A percentile compares a stretch with the other conserved stretches of the same genome.
Evolutionary conservation across 1,140 invertebrate genomes (phyloP).

Genomic region (Apocrypta bakeri): DNA sequence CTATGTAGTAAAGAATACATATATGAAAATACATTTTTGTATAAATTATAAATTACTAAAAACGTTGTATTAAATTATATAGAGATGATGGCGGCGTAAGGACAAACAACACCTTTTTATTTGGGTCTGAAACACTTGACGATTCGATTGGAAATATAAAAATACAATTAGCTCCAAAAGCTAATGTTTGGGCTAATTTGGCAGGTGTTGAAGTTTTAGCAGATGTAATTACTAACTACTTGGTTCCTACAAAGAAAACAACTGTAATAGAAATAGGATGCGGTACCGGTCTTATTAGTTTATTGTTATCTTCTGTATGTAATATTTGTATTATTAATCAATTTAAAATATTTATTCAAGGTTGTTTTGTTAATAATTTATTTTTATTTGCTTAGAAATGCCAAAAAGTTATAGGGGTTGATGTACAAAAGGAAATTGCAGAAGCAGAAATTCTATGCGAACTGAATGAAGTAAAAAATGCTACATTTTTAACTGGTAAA

Average conservation of each 20-base stretch:
- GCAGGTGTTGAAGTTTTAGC: slow-evolving; percentile 67
- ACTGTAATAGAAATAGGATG: slow-evolving; percentile 72
- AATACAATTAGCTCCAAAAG: slow-evolving; percentile 70
- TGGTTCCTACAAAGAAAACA: slow-evolving; percentile 61
- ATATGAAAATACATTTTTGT: background rate
- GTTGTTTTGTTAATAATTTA: background rate
- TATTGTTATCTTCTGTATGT: slow-evolving; percentile 69
- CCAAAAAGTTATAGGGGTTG: slow-evolving; percentile 68
- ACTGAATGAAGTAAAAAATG: slow-evolving; percentile 70
- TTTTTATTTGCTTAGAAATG: slow-evolving; percentile 65
- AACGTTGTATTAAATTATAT: slow-evolving; percentile 48
- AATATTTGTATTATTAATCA: background rate
- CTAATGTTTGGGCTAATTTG: slow-evolving; percentile 70
- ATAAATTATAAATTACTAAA: slow-evolving; percentile 26
- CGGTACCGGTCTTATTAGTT: slow-evolving; percentile 68
- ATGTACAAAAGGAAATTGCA: slow-evolving; percentile 69
- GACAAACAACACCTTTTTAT: slow-evolving; percentile 67
- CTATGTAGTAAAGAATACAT: too few relatives aligned
- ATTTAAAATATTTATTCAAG: slow-evolving; percentile 30
- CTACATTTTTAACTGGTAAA: slow-evolving; percentile 67
- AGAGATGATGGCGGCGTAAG: slow-evolving; percentile 60
- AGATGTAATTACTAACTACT: slow-evolving; percentile 63
- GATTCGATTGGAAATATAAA: slow-evolving; percentile 69
- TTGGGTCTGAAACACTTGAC: slow-evolving; percentile 70
- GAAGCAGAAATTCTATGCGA: slow-evolving; percentile 70